A percentile compares a stretch with the other conserved stretches of the same genome.
Evolutionary conservation across 2,888 invertebrate genomes (phyloP).

Genomic region (Theretra japonica): DNA sequence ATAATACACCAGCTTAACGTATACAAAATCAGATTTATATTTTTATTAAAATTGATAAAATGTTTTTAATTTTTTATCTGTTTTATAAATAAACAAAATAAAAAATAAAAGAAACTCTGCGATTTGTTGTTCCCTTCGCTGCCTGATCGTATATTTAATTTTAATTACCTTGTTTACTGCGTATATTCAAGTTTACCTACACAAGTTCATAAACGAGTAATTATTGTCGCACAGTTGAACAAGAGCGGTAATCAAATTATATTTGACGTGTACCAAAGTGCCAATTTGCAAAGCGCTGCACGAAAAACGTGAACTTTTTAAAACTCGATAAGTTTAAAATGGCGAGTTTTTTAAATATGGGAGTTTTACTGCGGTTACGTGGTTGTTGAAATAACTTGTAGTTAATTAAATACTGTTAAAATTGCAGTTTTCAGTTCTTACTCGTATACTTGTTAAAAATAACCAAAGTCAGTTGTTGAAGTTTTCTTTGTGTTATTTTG

Average conservation of each 20-base stretch:
- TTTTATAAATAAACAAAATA: too few species aligned
- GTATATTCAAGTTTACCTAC: not conserved
- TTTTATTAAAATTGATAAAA: too few species aligned
- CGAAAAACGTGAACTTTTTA: not conserved
- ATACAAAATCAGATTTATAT: too few species aligned
- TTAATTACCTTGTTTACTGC: constrained; percentile 8
- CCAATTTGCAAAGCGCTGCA: constrained; percentile 1
- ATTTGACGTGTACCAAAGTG: not conserved
- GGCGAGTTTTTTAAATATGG: not conserved
- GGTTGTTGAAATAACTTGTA: not conserved
- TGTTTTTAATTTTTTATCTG: too few species aligned
- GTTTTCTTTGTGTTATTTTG: too few species aligned
- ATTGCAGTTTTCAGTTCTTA: too few species aligned
- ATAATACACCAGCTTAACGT: too few species aligned
- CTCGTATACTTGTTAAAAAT: too few species aligned
- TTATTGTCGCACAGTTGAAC: not conserved
- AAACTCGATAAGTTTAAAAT: not conserved
- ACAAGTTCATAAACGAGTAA: not conserved
- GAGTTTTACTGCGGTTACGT: not conserved
- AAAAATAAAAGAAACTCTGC: too few species aligned
- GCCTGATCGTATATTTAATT: not conserved
- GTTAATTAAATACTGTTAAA: too few species aligned
- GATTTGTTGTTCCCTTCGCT: not conserved
- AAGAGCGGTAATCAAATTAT: not conserved
- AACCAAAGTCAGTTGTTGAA: too few species aligned